Evolutionary conservation across 2,113 vertebrate species (phyloP).

Genomic region (Columba livia): DNA sequence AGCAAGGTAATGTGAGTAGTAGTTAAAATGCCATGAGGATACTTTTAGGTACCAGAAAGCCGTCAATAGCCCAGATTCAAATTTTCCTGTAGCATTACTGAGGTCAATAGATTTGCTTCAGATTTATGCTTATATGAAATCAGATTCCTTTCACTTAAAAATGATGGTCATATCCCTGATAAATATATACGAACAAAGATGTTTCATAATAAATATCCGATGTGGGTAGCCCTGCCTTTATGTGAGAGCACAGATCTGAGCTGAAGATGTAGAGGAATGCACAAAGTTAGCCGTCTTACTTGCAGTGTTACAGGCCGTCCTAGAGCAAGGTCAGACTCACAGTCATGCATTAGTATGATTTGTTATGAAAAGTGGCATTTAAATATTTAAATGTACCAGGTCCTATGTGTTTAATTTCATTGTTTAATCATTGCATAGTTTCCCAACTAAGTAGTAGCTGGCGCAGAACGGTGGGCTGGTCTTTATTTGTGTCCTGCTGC

Average conservation of each 20-base stretch:
- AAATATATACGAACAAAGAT: not conserved
- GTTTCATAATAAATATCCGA: not conserved
- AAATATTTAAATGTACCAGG: slow-evolving; percentile 81
- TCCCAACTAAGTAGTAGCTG: slow-evolving; percentile 79
- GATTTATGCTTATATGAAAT: not conserved
- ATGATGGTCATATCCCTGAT: not conserved
- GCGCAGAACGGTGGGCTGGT: slow-evolving; percentile 58
- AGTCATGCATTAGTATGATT: slow-evolving; percentile 67
- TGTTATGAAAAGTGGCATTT: slow-evolving; percentile 79
- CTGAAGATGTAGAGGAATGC: not conserved
- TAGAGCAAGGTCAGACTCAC: slow-evolving; percentile 29
- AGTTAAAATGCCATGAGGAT: slow-evolving; percentile 50
- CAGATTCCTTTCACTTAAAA: not conserved
- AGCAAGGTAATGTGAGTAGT: slow-evolving; percentile 41
- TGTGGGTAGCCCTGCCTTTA: not conserved
- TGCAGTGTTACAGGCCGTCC: not conserved
- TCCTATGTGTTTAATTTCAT: slow-evolving; percentile 81
- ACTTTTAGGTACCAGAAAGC: not conserved
- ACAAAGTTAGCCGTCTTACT: not conserved
- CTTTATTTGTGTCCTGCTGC: slow-evolving; percentile 71
- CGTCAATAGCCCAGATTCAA: not conserved
- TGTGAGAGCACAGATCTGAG: not conserved
- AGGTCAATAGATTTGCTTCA: not conserved
- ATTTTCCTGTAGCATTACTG: not conserved
- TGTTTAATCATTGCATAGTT: slow-evolving; percentile 82